These are phyloP conservation scores for Ascidia mentula DNA, from an alignment of 23 tunicate species.

Conservation along the genomic window DNA sequence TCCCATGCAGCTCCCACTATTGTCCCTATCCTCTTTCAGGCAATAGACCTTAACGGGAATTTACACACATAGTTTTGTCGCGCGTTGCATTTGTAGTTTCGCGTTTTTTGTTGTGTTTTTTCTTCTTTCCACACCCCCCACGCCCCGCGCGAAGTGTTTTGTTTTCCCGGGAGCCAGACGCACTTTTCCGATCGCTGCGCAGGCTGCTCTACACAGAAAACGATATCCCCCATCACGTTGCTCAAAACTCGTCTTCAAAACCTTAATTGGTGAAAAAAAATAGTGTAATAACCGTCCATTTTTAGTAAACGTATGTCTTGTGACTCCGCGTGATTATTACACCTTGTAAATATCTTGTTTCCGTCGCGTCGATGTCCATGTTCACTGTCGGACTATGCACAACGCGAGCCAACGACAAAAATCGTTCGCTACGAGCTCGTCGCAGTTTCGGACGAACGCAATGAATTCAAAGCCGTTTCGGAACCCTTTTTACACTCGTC, in stretches of 20 bases:
- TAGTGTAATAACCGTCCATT: no score
- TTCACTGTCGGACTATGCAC: slow-evolving; percentile 9
- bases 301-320: no score
- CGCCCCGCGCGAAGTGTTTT: not conserved
- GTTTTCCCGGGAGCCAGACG: not conserved
- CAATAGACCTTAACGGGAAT: not conserved
- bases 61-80: not conserved
- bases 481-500: not conserved
- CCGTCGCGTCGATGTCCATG: not conserved
- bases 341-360: not conserved
- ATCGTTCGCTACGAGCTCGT: not conserved
- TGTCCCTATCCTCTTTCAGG: not conserved
- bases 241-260: not conserved
- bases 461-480: not conserved
- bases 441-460: not conserved
- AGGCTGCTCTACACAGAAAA: not conserved
- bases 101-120: not conserved
- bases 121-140: not conserved
- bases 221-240: not conserved
- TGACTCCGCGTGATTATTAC: no score
- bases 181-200: slow-evolving; percentile 2
- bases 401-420: not conserved
- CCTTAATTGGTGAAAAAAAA: no score
- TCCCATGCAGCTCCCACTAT: not conserved
- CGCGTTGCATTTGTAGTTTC: not conserved